A percentile compares a stretch with the other conserved stretches of the same genome.
These are phyloP conservation scores for Priocnemis perturbator DNA, from an alignment of 2,888 invertebrate species.

Conservation along the genomic window DNA sequence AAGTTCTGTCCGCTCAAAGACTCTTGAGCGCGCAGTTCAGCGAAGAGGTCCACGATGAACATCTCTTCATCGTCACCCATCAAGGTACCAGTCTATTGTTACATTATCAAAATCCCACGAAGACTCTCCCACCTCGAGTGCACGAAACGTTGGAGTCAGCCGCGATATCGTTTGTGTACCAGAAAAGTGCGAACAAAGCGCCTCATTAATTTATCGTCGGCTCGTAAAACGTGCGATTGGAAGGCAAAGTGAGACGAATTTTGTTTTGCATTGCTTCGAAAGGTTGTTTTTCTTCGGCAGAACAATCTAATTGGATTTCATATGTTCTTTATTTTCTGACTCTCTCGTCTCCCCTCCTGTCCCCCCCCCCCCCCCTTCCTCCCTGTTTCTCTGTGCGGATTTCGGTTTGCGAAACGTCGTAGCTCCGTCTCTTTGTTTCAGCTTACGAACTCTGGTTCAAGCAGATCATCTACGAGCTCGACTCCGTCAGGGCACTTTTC, in stretches of 20 bases:
- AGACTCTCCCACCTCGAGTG: neutral
- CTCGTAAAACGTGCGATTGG: neutral
- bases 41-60: constrained; percentile 94
- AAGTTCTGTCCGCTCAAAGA: constrained; percentile 87
- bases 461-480: constrained; percentile 97
- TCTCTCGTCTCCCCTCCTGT: too few relatives aligned
- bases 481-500: constrained; percentile 91
- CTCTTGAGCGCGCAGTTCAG: constrained; percentile 85
- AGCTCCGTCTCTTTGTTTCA: constrained; percentile 65
- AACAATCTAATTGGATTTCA: too few relatives aligned
- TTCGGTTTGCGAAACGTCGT: too few relatives aligned
- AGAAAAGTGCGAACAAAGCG: neutral
- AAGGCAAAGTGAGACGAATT: neutral
- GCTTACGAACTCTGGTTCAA: constrained; percentile 99
- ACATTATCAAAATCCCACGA: neutral
- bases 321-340: too few relatives aligned
- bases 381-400: too few relatives aligned
- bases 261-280: constrained; percentile 29
- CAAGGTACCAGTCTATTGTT: constrained; percentile 85
- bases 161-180: neutral
- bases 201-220: neutral
- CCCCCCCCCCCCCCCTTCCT: too few relatives aligned
- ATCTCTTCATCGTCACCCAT: constrained; percentile 97
- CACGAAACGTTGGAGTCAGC: neutral
- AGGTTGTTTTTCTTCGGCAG: too few relatives aligned